These are phyloP conservation scores for Myotis yumanensis DNA, from an alignment of 2,113 vertebrate species.

Conservation along the genomic window DNA sequence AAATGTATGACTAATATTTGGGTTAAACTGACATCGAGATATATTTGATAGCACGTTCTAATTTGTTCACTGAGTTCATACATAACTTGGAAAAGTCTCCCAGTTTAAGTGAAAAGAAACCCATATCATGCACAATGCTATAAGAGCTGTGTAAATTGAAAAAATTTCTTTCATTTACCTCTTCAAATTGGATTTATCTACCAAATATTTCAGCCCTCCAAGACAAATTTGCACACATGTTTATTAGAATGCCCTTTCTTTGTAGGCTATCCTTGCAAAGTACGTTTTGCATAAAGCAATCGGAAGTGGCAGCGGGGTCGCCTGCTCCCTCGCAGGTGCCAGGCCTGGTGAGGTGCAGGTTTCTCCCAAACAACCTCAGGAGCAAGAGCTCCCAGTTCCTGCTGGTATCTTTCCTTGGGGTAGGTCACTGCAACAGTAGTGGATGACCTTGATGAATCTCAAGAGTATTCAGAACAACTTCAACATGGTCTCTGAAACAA, in stretches of 20 bases:
- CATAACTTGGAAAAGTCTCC: background rate
- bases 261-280: background rate
- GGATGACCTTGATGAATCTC: background rate
- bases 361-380: background rate
- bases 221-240: constrained; percentile 9
- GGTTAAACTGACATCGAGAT: constrained; percentile 41
- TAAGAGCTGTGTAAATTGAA: background rate
- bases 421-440: background rate
- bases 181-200: constrained; percentile 47
- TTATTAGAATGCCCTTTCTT: background rate
- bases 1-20: background rate
- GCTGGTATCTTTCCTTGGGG: background rate
- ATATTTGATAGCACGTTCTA: constrained; percentile 23
- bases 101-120: constrained; percentile 15
- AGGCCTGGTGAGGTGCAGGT: background rate
- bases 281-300: background rate
- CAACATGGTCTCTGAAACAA: background rate
- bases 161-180: constrained; percentile 58
- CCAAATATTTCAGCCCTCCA: constrained; percentile 15
- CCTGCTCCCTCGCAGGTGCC: background rate
- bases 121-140: background rate
- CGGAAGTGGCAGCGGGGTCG: background rate
- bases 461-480: background rate
- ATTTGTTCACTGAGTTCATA: background rate
- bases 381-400: background rate